phyloP scores from a whole-genome alignment of 2,797 vertebrate species.

The Rhinella marina region DNA sequence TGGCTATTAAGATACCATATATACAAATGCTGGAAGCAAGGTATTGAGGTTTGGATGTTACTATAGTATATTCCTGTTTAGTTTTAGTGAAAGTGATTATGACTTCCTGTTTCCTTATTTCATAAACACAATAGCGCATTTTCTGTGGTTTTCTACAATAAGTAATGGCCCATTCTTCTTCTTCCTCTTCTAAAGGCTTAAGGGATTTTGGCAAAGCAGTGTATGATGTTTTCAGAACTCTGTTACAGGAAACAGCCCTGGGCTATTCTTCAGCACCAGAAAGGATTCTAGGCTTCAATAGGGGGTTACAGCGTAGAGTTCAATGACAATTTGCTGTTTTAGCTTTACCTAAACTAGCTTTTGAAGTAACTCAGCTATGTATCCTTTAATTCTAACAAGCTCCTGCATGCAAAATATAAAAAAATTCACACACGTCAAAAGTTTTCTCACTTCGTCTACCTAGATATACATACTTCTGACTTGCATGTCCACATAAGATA shows the following conservation, averaged over 20 bases:
- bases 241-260: slow-evolving; percentile 46
- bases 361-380: slow-evolving; percentile 47
- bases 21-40: slow-evolving; percentile 36
- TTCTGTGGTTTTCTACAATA: slow-evolving; percentile 38
- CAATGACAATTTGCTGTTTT: slow-evolving; percentile 52
- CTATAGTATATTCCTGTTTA: slow-evolving; percentile 24
- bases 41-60: neutral
- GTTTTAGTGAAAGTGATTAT: slow-evolving; percentile 35
- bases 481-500: neutral
- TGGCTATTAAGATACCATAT: neutral
- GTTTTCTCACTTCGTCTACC: neutral
- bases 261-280: slow-evolving; percentile 45
- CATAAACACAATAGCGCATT: slow-evolving; percentile 32
- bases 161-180: slow-evolving; percentile 33
- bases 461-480: neutral
- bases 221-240: slow-evolving; percentile 55
- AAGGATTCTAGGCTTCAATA: slow-evolving; percentile 50
- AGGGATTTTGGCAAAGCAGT: slow-evolving; percentile 42
- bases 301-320: slow-evolving; percentile 45
- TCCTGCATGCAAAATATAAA: slow-evolving; percentile 38
- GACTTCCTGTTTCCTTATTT: slow-evolving; percentile 28
- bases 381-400: slow-evolving; percentile 47
- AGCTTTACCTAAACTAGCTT: slow-evolving; percentile 43
- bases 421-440: slow-evolving; percentile 8
- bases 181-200: slow-evolving; percentile 39